These are phyloP conservation scores for Echinops telfairi DNA, from an alignment of 2,113 vertebrate species.

Conservation along the genomic window DNA sequence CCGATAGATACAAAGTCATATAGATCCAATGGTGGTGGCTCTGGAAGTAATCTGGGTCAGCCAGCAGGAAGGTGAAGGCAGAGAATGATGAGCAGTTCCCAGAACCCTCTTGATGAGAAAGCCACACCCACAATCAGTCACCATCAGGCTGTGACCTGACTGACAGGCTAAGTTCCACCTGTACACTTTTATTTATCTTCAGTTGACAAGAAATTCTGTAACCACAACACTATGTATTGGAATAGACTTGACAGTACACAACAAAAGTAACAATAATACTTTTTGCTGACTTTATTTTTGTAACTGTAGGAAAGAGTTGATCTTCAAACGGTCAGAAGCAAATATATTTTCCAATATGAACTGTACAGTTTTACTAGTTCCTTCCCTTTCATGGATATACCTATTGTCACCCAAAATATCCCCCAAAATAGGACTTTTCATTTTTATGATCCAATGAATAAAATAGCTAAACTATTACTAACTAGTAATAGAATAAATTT, in stretches of 20 bases:
- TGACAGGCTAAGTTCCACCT: too few species aligned
- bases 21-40: too few species aligned
- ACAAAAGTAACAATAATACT: background rate
- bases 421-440: conserved; percentile 11
- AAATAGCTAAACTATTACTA: background rate
- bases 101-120: too few species aligned
- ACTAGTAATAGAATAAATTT: conserved; percentile 31
- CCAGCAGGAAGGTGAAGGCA: too few species aligned
- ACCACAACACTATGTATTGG: too few species aligned
- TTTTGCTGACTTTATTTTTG: conserved; percentile 41
- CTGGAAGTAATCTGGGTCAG: too few species aligned
- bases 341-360: background rate
- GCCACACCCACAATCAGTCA: too few species aligned
- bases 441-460: background rate
- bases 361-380: background rate
- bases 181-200: too few species aligned
- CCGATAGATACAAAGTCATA: too few species aligned
- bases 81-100: too few species aligned
- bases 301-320: background rate
- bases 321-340: conserved; percentile 12
- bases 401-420: background rate
- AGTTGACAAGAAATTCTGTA: too few species aligned
- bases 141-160: too few species aligned
- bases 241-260: background rate
- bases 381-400: conserved; percentile 10